Evolutionary conservation across 2,113 vertebrate species (phyloP).

Genomic region (Cisticola juncidis): DNA sequence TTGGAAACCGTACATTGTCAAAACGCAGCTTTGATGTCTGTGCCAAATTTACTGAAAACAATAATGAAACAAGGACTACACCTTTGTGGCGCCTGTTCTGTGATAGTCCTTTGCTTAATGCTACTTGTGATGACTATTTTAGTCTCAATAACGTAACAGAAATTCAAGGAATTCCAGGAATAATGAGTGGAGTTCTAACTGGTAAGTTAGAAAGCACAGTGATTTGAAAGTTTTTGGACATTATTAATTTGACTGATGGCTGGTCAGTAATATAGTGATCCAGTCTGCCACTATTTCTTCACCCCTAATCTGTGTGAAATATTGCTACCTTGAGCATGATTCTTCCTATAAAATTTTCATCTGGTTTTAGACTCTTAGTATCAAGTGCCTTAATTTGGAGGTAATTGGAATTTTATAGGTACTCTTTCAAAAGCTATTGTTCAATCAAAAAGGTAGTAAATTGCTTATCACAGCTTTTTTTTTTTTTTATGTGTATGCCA

Average conservation of each 20-base stretch:
- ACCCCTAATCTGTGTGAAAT: not conserved
- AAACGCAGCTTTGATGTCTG: constrained; percentile 81
- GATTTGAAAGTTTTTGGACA: not conserved
- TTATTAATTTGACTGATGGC: not conserved
- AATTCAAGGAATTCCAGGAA: constrained; percentile 91
- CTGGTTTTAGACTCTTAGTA: not conserved
- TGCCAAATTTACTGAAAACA: constrained; percentile 73
- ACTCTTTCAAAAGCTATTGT: not conserved
- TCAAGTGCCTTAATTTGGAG: not conserved
- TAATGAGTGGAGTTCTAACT: constrained; percentile 83
- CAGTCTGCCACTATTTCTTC: not conserved
- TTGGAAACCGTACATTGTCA: constrained; percentile 91
- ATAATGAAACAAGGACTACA: constrained; percentile 78
- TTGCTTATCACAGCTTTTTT: not conserved
- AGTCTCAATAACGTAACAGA: constrained; percentile 82
- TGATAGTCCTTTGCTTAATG: constrained; percentile 65
- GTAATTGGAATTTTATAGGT: not conserved
- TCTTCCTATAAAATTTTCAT: not conserved
- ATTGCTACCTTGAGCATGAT: not conserved
- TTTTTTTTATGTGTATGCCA: not conserved
- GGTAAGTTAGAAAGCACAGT: constrained; percentile 67
- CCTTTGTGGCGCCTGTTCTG: constrained; percentile 88
- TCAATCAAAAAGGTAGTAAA: not conserved
- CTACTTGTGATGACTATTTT: constrained; percentile 87
- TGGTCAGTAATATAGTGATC: not conserved